Evolutionary conservation across 2,888 invertebrate genomes (phyloP).

Genomic region (Therioaphis trifolii): DNA sequence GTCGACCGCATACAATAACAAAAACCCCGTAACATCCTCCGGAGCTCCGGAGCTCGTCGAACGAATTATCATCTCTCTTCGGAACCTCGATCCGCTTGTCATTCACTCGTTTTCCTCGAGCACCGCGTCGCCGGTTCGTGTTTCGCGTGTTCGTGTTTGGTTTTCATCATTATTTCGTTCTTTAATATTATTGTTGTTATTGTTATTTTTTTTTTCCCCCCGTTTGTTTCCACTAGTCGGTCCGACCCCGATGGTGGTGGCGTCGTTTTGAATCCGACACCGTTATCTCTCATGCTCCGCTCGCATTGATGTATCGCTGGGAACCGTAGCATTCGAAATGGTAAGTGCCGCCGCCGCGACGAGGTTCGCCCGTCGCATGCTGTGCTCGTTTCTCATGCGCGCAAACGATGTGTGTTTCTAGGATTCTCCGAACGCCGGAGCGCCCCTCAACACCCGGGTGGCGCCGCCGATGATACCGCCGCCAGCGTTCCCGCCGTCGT

Average conservation of each 20-base stretch:
- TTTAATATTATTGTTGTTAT: background rate
- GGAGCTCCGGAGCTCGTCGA: no score
- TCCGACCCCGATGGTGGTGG: background rate
- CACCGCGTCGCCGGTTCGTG: background rate
- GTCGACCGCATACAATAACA: background rate
- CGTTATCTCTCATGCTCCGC: background rate
- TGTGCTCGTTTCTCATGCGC: no score
- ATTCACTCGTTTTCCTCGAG: background rate
- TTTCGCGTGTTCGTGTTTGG: background rate
- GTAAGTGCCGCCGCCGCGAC: background rate
- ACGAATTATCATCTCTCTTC: no score
- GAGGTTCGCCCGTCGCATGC: background rate
- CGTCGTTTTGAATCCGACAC: background rate
- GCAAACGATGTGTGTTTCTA: no score
- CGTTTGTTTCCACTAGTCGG: background rate
- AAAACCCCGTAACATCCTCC: no score
- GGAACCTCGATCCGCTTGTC: no score
- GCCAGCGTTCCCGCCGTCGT: slow-evolving; percentile 39
- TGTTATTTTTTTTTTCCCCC: background rate
- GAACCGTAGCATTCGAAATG: slow-evolving; percentile 3
- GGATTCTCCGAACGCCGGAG: slow-evolving; percentile 48
- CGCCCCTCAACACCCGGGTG: slow-evolving; percentile 25
- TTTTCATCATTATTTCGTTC: background rate
- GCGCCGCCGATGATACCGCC: slow-evolving; percentile 55
- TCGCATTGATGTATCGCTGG: background rate